These are phyloP conservation scores for Caenorhabditis drosophilae DNA, from an alignment of 2,888 invertebrate genomes.

Conservation along the genomic window DNA sequence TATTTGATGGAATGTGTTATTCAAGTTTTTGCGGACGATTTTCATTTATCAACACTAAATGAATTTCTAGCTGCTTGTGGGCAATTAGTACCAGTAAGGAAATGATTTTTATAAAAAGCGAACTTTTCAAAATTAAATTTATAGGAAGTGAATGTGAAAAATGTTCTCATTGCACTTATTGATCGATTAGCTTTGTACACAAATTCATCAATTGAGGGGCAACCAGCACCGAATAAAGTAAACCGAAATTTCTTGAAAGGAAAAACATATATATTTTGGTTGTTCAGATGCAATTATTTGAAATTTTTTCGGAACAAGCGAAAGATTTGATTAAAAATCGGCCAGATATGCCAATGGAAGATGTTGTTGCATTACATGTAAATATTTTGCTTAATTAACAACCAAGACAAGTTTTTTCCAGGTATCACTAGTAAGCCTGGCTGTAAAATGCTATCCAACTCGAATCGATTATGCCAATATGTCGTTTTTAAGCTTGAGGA, in stretches of 20 bases:
- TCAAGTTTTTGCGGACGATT: conserved; percentile 98
- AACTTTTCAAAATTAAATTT: conserved; percentile 5
- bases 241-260: too few relatives aligned
- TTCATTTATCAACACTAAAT: conserved; percentile 91
- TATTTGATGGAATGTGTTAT: conserved; percentile 99
- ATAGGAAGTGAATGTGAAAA: conserved; percentile 75
- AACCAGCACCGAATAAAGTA: conserved; percentile 80
- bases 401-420: conserved; percentile 24
- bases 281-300: conserved; percentile 83
- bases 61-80: conserved; percentile 95
- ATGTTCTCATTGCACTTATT: conserved; percentile 93
- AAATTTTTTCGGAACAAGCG: conserved; percentile 96
- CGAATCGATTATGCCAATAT: conserved; percentile 92
- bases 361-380: conserved; percentile 92
- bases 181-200: conserved; percentile 74
- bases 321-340: conserved; percentile 80
- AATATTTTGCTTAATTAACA: conserved; percentile 66
- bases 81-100: conserved; percentile 75
- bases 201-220: conserved; percentile 71
- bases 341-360: conserved; percentile 91
- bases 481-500: conserved; percentile 87
- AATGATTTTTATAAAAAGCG: too few relatives aligned
- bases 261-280: too few relatives aligned
- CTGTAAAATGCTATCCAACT: conserved; percentile 94
- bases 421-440: conserved; percentile 83